phyloP scores from a whole-genome alignment of 2,888 invertebrate species.

The Drosophila nr. perissopoda region DNA sequence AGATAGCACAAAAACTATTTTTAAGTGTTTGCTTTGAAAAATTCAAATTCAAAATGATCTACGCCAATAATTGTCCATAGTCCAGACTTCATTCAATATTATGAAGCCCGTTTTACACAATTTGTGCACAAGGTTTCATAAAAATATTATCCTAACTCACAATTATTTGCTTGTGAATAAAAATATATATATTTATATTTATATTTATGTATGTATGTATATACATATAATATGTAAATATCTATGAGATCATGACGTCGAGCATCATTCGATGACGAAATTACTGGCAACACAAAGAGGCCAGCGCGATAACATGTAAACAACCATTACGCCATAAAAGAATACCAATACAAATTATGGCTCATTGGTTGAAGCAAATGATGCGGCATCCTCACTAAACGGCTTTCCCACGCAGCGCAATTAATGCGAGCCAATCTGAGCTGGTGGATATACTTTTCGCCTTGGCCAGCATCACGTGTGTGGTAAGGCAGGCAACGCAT shows the following conservation, averaged over 20 bases:
- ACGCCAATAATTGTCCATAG: neutral
- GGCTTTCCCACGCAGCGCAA: constrained; percentile 52
- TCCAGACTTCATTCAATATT: neutral
- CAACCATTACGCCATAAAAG: neutral
- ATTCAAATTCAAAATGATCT: neutral
- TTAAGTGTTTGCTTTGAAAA: neutral
- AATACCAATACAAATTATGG: constrained; percentile 38
- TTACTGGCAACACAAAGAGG: constrained; percentile 4
- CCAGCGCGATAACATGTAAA: constrained; percentile 4
- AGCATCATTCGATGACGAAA: constrained; percentile 18
- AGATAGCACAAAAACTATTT: neutral
- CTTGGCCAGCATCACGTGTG: constrained; percentile 47
- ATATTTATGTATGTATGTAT: neutral
- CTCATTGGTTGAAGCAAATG: constrained; percentile 16
- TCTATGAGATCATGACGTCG: constrained; percentile 23
- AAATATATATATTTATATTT: neutral
- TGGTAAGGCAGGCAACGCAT: constrained; percentile 39
- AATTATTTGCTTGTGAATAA: neutral
- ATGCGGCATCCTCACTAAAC: constrained; percentile 21
- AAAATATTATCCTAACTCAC: too few species aligned
- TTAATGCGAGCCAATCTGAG: constrained; percentile 39
- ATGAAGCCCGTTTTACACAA: neutral
- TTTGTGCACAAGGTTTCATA: too few species aligned
- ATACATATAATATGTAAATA: neutral
- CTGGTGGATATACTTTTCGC: neutral